Evolutionary conservation across 2,797 vertebrate genomes (phyloP).

Genomic region (Schizopygopsis pylzovi): DNA sequence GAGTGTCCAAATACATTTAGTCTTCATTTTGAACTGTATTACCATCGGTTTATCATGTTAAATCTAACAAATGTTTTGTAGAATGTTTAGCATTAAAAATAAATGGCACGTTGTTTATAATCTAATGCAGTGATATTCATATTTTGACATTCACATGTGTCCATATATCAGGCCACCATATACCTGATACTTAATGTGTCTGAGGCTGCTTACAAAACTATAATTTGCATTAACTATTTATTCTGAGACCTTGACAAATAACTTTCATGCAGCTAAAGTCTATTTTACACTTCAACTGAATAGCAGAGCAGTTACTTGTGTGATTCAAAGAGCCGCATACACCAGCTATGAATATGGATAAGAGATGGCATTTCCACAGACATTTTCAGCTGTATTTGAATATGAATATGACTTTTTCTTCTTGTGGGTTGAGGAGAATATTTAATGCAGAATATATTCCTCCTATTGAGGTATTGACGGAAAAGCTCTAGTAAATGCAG

Average conservation of each 20-base stretch:
- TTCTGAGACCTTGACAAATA: background rate
- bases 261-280: background rate
- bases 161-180: background rate
- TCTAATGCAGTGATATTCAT: background rate
- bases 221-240: background rate
- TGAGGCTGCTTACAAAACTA: constrained; percentile 3
- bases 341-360: constrained; percentile 56
- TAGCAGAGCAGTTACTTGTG: constrained; percentile 28
- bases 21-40: background rate
- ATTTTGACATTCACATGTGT: background rate
- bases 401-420: constrained; percentile 58
- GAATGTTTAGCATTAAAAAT: background rate
- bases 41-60: background rate
- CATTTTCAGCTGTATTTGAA: constrained; percentile 54
- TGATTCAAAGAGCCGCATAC: constrained; percentile 38
- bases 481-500: constrained; percentile 50
- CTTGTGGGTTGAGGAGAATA: constrained; percentile 25
- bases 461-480: constrained; percentile 31
- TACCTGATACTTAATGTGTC: background rate
- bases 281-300: constrained; percentile 40
- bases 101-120: background rate
- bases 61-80: background rate
- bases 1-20: background rate
- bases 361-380: constrained; percentile 49
- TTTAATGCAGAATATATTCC: constrained; percentile 46